Evolutionary conservation across 2,888 invertebrate species (phyloP), one percentile per base, ranked within the genome.

Genomic region (Cosmia pyralina): DNA sequence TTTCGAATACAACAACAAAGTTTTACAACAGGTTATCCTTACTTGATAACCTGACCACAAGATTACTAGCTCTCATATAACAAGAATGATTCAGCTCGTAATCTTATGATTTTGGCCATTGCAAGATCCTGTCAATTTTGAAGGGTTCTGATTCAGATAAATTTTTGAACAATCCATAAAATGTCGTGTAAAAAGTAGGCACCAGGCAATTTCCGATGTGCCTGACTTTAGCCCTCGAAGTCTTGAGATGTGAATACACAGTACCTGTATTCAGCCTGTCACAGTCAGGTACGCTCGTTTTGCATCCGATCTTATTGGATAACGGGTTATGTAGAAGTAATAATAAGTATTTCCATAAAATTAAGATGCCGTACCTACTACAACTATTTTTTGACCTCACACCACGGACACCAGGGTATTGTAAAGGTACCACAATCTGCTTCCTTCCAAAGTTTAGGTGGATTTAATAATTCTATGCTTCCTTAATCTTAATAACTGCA

Each of bases 271-370:
- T n/a, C n/a, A 64, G 63, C 4, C 41, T 34, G 62, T 53, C 13
- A 50, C 28, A 71, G 46, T 19, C 41, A 64, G 64, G 22, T 44
- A 55, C 41, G 48, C 41, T 53, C 13, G 58, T 38, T 67, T 79
- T 44, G 79, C 52, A 59, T 79, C 22, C 17, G 50, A 68, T 52
- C 48, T 57, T 60, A 55, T 69, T 38, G 55, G 19, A 28, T 78
- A 81, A 75, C 41, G 48, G 62, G n/a, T 34, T 34, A 59, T 34
- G 52, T 53, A n/a, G 11, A 50, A 59, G 38, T 34, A 52, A 63
- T 50, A 22, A 22, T n/a, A n/a, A n/a, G n/a, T n/a, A n/a, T n/a
- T 75, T 65, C 58, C n/a, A 77, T 50, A 17, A 46, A 65, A 67
- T 79, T 55, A 67, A 59, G 34, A 65, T 59, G n/a, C 28, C 50